These are phyloP conservation scores for Etheostoma cragini DNA, from an alignment of 2,113 vertebrate species.

Conservation along the genomic window DNA sequence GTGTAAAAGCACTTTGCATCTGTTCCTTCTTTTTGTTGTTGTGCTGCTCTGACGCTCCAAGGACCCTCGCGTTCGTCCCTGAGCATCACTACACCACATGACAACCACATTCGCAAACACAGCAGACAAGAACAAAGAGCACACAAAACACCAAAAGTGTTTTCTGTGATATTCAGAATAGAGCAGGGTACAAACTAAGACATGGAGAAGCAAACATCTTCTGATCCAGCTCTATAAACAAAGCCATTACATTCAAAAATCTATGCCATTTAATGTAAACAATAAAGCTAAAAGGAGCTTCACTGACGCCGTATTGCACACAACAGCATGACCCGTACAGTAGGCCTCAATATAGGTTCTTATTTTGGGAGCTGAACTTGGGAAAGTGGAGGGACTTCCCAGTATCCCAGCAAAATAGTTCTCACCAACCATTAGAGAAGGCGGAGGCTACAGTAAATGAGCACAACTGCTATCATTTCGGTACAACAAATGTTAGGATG, in stretches of 20 bases:
- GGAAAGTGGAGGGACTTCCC: background rate
- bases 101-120: background rate
- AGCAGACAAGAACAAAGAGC: constrained; percentile 17
- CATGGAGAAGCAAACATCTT: background rate
- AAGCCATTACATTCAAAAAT: background rate
- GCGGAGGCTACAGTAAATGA: background rate
- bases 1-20: constrained; percentile 16
- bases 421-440: background rate
- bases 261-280: background rate
- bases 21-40: constrained; percentile 9
- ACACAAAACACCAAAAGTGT: background rate
- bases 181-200: background rate
- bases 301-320: background rate
- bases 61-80: background rate
- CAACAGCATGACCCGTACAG: background rate
- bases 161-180: background rate
- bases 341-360: background rate
- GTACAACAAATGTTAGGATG: background rate
- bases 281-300: background rate
- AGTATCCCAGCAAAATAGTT: background rate
- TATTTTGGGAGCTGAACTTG: background rate
- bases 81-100: constrained; percentile 17
- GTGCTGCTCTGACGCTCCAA: constrained; percentile 13
- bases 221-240: background rate
- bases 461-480: background rate